Evolutionary conservation across 2,888 invertebrate species (phyloP), one percentile per base, ranked within the genome.

Genomic region (Oligia strigilis): DNA sequence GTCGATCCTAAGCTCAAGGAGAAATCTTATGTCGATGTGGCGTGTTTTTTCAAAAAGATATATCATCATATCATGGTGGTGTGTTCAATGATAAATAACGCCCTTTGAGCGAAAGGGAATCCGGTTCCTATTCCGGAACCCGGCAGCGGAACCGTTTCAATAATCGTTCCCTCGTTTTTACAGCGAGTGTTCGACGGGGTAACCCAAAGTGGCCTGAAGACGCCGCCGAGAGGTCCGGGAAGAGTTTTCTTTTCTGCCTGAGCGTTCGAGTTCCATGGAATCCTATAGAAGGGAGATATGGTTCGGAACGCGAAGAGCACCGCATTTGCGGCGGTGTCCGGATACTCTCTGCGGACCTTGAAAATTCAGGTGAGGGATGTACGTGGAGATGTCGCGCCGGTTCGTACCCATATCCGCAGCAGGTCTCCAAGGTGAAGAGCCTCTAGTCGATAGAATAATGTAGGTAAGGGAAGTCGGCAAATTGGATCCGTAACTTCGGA

Each of bases 371-470:
- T 91, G 91, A 91, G 90, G 92, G 91, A 92, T 92, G 90, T 91
- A 93, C 93, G 87, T 91, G 91, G 91, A 94, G 89, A 91, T 91
- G 90, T 94, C 93, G 91, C 93, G 92, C 93, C 91, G 93, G 92
- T 91, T 97, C 97, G 97, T 98, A 98, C 98, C 97, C 97, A 98
- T 97, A 98, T 97, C 98, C 97, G 98, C 98, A 98, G 97, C 98
- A 98, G 98, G 98, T 98, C 97, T 98, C 98, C 98, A 97, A 98
- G 80, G 80, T 80, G 81, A 80, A 80, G 81, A 80, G 80, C 81
- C 80, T 80, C 80, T 80, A 29, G 29, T 29, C 29, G 29, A 29
- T 29, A 29, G 29, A 29, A 29, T 29, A 29, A 29, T 29, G 29
- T 97, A 97, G 97, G 97, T 97, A 97, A 97, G 97, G 97, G 97